phyloP scores from a whole-genome alignment of 2,888 invertebrate species.

The Caenorhabditis sinica region DNA sequence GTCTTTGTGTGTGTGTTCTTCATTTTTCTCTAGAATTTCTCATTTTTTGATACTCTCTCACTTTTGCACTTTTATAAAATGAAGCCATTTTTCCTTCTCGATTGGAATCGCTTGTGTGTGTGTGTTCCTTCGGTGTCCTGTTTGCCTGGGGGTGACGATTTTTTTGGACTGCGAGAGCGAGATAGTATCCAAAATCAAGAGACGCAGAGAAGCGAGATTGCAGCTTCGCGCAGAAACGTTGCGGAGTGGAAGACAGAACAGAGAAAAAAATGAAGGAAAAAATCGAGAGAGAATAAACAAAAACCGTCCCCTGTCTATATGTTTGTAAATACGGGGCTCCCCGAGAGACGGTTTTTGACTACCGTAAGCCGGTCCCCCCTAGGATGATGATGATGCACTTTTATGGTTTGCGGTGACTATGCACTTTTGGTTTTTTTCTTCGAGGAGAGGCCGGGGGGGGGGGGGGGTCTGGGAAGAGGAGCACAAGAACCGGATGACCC shows the following conservation, averaged over 20 bases:
- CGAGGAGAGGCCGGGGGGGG: no score
- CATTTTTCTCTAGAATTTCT: conserved; percentile 14
- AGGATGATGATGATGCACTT: conserved; percentile 36
- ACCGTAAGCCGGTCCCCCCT: conserved; percentile 47
- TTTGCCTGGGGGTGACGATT: conserved; percentile 64
- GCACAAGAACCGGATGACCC: conserved; percentile 36
- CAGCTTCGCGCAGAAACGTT: no score
- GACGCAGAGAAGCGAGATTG: conserved; percentile 35
- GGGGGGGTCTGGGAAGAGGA: no score
- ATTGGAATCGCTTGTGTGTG: background rate
- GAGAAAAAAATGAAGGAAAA: no score
- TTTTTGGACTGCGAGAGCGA: conserved; percentile 6
- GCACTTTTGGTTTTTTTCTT: conserved; percentile 48
- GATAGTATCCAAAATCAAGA: conserved; percentile 33
- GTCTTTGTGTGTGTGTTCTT: conserved; percentile 30
- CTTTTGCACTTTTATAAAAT: conserved; percentile 60
- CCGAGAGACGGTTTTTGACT: conserved; percentile 29
- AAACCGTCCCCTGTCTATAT: conserved; percentile 50
- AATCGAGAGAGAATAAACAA: conserved; percentile 51
- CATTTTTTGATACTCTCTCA: conserved; percentile 26
- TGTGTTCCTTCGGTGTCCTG: conserved; percentile 43
- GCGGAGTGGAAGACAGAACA: conserved; percentile 26
- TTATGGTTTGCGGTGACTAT: conserved; percentile 16
- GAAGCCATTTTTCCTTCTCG: conserved; percentile 46
- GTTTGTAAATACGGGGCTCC: conserved; percentile 25